Evolutionary conservation across 2,888 invertebrate species (phyloP).

Genomic region (Metopia argyrocephala): DNA sequence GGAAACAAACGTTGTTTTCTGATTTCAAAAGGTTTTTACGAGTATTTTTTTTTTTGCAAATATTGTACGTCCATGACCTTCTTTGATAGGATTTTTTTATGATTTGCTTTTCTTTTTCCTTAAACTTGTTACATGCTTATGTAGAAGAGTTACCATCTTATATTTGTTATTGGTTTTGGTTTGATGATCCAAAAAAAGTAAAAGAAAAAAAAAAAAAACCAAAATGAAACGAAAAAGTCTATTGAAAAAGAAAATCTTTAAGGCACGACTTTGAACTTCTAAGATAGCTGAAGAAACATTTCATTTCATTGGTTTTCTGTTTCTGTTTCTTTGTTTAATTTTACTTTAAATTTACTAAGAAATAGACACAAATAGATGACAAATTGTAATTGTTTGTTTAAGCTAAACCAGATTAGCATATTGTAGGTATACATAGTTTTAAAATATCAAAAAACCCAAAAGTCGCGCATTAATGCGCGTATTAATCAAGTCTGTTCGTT

Average conservation of each 20-base stretch:
- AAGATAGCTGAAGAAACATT: slow-evolving; percentile 45
- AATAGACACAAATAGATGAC: slow-evolving; percentile 46
- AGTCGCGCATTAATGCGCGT: too few species aligned
- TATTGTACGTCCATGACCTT: slow-evolving; percentile 61
- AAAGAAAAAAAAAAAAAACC: slow-evolving; percentile 1
- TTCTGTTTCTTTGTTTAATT: not conserved
- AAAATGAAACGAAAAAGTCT: slow-evolving; percentile 35
- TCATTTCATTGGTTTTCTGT: not conserved
- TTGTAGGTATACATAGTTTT: too few species aligned
- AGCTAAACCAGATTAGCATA: too few species aligned
- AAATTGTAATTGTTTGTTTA: slow-evolving; percentile 43
- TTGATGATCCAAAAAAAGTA: too few species aligned
- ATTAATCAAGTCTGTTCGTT: too few species aligned
- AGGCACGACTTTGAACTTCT: slow-evolving; percentile 67
- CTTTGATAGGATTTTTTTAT: too few species aligned
- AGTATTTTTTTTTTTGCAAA: slow-evolving; percentile 12
- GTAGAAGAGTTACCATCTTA: slow-evolving; percentile 21
- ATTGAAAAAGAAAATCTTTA: slow-evolving; percentile 61
- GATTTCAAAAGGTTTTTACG: too few species aligned
- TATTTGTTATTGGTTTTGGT: not conserved
- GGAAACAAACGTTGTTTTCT: too few species aligned
- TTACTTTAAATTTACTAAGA: not conserved
- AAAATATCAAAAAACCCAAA: too few species aligned
- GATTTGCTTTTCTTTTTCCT: slow-evolving; percentile 17
- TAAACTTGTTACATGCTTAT: slow-evolving; percentile 58